phyloP scores from a whole-genome alignment of 2,888 invertebrate species.

The Lymantria dispar region DNA sequence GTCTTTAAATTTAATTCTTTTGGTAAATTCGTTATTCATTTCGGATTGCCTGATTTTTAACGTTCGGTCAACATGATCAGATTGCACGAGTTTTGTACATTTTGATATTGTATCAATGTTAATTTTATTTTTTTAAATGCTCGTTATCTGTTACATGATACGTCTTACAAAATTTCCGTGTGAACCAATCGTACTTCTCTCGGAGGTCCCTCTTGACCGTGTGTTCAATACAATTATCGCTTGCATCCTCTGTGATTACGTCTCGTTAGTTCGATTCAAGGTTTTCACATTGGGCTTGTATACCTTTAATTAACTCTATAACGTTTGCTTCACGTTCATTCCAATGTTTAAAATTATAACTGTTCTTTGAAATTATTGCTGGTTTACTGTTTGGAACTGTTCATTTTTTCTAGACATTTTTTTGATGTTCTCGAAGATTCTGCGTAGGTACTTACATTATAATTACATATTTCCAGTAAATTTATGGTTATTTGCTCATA shows the following conservation, averaged over 20 bases:
- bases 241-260: conserved; percentile 31
- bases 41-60: too few species aligned
- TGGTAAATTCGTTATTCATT: too few species aligned
- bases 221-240: conserved; percentile 28
- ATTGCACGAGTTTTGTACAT: too few species aligned
- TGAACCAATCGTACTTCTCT: conserved; percentile 1
- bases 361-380: not conserved
- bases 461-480: too few species aligned
- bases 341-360: not conserved
- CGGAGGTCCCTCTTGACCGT: conserved; percentile 9
- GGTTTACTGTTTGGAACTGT: not conserved
- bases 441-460: too few species aligned
- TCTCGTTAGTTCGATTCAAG: conserved; percentile 39
- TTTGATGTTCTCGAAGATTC: too few species aligned
- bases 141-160: too few species aligned
- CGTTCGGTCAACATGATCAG: too few species aligned
- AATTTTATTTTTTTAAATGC: too few species aligned
- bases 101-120: not conserved
- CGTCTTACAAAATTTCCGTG: not conserved
- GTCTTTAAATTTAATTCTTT: too few species aligned
- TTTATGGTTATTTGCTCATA: too few species aligned
- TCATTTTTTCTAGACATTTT: not conserved
- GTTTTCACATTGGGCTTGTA: conserved; percentile 22
- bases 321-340: not conserved
- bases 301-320: conserved; percentile 21